These are phyloP conservation scores for Cetoscarus ocellatus DNA, from an alignment of 2,797 vertebrate genomes.

Conservation along the genomic window DNA sequence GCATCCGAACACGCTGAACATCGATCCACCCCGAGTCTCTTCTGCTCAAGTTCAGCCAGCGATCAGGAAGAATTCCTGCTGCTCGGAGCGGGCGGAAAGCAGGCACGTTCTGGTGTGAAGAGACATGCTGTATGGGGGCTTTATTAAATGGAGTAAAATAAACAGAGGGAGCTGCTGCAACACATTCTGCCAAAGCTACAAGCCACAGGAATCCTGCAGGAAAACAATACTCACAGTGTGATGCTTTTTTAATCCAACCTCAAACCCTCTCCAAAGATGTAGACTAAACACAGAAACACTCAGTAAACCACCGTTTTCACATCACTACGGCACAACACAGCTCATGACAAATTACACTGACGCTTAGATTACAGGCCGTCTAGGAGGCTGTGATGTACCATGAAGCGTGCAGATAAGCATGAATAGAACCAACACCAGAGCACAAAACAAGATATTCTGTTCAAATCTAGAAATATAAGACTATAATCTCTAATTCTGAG, in stretches of 20 bases:
- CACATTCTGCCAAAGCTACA: slow-evolving; percentile 74
- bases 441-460: neutral
- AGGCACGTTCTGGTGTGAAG: slow-evolving; percentile 65
- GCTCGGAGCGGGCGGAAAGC: slow-evolving; percentile 48
- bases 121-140: slow-evolving; percentile 65
- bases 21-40: slow-evolving; percentile 58
- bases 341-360: slow-evolving; percentile 33
- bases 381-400: neutral
- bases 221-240: slow-evolving; percentile 63
- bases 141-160: slow-evolving; percentile 76
- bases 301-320: slow-evolving; percentile 51
- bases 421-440: slow-evolving; percentile 16
- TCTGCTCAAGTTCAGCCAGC: slow-evolving; percentile 65
- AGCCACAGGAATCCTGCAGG: slow-evolving; percentile 69
- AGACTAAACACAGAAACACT: slow-evolving; percentile 64
- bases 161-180: slow-evolving; percentile 69
- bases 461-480: neutral
- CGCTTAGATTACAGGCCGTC: slow-evolving; percentile 12
- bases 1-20: slow-evolving; percentile 43
- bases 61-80: slow-evolving; percentile 70
- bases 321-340: slow-evolving; percentile 34
- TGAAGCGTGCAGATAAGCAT: slow-evolving; percentile 7
- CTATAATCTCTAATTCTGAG: neutral
- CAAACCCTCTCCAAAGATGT: slow-evolving; percentile 47
- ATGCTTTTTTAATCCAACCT: slow-evolving; percentile 65